Evolutionary conservation across 92 coral and sea anemone species (phyloP).

Genomic region (Parazoanthus atlanticus): DNA sequence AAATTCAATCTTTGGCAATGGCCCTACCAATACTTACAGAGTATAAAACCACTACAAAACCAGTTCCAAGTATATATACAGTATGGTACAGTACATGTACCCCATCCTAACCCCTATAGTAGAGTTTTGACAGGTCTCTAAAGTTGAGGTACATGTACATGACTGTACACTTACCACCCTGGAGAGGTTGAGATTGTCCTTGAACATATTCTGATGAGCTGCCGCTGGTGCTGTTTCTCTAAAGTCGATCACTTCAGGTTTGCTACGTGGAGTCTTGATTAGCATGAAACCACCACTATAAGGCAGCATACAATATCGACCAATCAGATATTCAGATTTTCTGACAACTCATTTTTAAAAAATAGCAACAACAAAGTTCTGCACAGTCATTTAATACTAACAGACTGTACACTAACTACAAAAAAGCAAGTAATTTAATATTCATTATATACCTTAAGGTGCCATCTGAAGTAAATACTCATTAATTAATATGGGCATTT

Average conservation of each 20-base stretch:
- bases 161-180: constrained; percentile 60
- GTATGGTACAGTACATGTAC: background rate
- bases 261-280: constrained; percentile 67
- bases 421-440: too few species aligned
- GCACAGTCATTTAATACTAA: background rate
- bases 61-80: too few species aligned
- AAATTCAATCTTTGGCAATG: too few species aligned
- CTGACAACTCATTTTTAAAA: background rate
- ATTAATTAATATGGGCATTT: too few species aligned
- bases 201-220: constrained; percentile 77
- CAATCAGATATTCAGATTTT: background rate
- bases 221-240: constrained; percentile 90
- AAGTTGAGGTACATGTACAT: background rate
- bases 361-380: background rate
- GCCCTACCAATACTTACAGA: too few species aligned
- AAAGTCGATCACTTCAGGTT: constrained; percentile 87
- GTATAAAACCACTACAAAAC: too few species aligned
- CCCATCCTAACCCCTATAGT: too few species aligned
- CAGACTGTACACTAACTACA: too few species aligned
- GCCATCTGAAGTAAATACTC: too few species aligned
- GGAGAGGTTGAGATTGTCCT: constrained; percentile 53
- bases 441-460: too few species aligned
- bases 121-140: too few species aligned
- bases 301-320: background rate
- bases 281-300: constrained; percentile 94